Percentiles rank a stretch among this genome's conserved stretches.
phyloP scores from a whole-genome alignment of 2,113 vertebrate genomes.

The Chitala chitala region DNA sequence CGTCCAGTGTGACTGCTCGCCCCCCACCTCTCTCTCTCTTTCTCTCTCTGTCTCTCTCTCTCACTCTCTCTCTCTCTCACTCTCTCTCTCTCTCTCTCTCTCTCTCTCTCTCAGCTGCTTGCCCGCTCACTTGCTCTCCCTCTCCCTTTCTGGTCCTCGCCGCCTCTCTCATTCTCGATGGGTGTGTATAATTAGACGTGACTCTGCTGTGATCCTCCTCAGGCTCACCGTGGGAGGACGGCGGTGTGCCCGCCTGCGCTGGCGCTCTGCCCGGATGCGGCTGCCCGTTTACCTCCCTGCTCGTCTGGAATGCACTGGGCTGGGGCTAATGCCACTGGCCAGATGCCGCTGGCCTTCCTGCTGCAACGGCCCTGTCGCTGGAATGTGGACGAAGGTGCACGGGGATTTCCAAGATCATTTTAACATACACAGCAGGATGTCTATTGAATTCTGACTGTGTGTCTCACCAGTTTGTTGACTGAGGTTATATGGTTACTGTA shows the following conservation, averaged over 20 bases:
- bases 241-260: conserved; percentile 11
- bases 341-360: background rate
- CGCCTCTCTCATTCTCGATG: background rate
- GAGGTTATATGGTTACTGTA: background rate
- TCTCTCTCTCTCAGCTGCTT: conserved; percentile 10
- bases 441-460: background rate
- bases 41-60: background rate
- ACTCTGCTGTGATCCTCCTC: conserved; percentile 28
- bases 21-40: conserved; percentile 13
- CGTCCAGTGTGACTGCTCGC: conserved; percentile 11
- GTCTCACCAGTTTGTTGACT: background rate
- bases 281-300: conserved; percentile 22
- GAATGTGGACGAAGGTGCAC: background rate
- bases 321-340: background rate
- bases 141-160: conserved; percentile 13
- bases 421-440: conserved; percentile 1
- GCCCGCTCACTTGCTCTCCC: background rate
- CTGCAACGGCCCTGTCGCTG: background rate
- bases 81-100: conserved; percentile 19
- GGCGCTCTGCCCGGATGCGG: conserved; percentile 22
- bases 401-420: conserved; percentile 1
- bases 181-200: conserved; percentile 30
- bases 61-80: conserved; percentile 10
- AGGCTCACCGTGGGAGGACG: conserved; percentile 29
- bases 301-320: conserved; percentile 18